Conservation (phyloP, 2,113 vertebrate genomes). For the Rallus limicola region DNA sequence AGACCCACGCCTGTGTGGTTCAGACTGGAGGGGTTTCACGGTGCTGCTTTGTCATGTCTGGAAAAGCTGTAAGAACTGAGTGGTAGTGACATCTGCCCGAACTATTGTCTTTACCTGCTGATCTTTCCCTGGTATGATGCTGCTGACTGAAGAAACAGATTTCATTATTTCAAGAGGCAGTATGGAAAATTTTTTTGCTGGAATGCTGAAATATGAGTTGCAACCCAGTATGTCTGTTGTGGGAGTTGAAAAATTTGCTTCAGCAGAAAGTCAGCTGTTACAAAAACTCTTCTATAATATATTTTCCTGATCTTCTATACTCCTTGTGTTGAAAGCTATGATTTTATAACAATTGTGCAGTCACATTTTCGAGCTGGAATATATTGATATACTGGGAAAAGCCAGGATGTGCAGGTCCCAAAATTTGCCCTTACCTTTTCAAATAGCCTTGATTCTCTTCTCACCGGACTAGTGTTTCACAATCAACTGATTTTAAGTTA, state of each 20-base stretch:
- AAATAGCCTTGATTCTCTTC: background rate
- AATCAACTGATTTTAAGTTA: background rate
- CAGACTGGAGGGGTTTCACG: background rate
- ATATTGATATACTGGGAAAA: background rate
- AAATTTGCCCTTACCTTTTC: background rate
- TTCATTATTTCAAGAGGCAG: background rate
- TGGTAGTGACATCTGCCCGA: background rate
- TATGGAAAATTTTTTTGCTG: background rate
- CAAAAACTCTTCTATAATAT: constrained; percentile 7
- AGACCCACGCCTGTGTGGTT: background rate
- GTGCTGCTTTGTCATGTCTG: background rate
- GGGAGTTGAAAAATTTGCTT: constrained; percentile 58
- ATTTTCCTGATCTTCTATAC: background rate
- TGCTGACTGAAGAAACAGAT: background rate
- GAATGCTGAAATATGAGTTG: constrained; percentile 35
- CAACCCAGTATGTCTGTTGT: constrained; percentile 9
- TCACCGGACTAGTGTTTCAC: background rate
- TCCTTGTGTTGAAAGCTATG: background rate
- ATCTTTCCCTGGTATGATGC: background rate
- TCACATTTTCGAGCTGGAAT: background rate
- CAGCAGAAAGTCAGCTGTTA: constrained; percentile 34
- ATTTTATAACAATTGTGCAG: background rate
- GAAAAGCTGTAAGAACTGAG: background rate
- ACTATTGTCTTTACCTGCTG: background rate
- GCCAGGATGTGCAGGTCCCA: background rate